These are phyloP conservation scores for Nasonia longicornis DNA, from an alignment of 1,140 invertebrate genomes.

Conservation along the genomic window DNA sequence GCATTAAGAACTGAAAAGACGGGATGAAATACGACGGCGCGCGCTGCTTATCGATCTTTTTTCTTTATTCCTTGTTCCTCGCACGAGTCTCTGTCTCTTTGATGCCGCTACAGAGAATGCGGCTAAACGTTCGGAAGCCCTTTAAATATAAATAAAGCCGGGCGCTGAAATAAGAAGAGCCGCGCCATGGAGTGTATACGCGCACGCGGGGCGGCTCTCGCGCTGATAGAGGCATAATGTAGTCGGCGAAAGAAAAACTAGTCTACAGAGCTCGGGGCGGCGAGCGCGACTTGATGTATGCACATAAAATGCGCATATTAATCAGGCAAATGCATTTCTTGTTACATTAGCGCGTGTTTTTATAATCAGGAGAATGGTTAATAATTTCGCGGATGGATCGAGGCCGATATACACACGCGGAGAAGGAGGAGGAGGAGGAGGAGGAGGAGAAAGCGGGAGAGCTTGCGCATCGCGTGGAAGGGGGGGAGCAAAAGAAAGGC, in stretches of 20 bases:
- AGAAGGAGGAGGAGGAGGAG: background rate
- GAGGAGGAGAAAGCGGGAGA: conserved; percentile 25
- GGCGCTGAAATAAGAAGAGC: conserved; percentile 11
- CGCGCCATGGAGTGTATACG: background rate
- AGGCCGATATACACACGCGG: background rate
- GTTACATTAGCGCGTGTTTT: conserved; percentile 27
- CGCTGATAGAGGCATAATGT: conserved; percentile 1
- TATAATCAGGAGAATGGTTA: conserved; percentile 32
- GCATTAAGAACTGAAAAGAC: conserved; percentile 54
- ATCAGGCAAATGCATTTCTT: conserved; percentile 42
- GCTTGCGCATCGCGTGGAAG: background rate
- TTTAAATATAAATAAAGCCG: background rate
- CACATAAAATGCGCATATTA: conserved; percentile 35
- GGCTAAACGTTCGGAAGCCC: background rate
- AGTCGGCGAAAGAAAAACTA: conserved; percentile 10
- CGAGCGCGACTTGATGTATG: conserved; percentile 5
- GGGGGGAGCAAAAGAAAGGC: background rate
- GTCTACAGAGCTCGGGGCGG: background rate
- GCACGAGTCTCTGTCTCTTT: no score
- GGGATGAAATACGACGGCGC: conserved; percentile 44
- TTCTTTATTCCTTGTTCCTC: background rate
- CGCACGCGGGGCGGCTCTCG: background rate
- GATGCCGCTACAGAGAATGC: no score
- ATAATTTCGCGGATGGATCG: conserved; percentile 35
- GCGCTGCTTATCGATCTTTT: conserved; percentile 30